Evolutionary conservation across 2,797 vertebrate species (phyloP).

Genomic region (Pyrocephalus nanus): DNA sequence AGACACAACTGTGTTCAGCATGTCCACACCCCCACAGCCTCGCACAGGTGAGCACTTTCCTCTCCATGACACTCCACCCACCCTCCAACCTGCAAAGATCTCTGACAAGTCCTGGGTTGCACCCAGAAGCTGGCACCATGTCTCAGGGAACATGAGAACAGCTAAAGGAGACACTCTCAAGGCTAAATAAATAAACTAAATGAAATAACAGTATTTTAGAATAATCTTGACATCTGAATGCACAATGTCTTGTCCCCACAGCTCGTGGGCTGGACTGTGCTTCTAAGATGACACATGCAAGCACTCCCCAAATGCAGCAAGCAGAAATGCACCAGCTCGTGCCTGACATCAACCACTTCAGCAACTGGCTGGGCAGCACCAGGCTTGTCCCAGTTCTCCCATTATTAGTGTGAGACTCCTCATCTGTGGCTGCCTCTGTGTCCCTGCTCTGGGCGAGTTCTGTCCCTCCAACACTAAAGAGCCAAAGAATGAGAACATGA

Average conservation of each 20-base stretch:
- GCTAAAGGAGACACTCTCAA: neutral
- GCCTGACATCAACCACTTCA: neutral
- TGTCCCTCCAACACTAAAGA: neutral
- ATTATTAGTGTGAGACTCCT: neutral
- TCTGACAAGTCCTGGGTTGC: neutral
- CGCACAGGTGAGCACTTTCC: neutral
- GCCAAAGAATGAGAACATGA: neutral
- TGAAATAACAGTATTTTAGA: neutral
- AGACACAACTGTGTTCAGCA: neutral
- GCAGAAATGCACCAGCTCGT: neutral
- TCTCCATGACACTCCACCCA: neutral
- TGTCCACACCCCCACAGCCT: neutral
- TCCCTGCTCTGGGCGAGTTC: neutral
- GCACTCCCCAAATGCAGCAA: neutral
- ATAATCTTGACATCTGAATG: neutral
- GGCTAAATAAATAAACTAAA: neutral
- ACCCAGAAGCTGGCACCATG: neutral
- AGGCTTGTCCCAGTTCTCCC: neutral
- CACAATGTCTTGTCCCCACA: neutral
- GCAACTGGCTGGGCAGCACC: rapidly evolving
- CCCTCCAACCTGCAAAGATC: neutral
- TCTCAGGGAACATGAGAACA: neutral
- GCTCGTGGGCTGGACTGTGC: neutral
- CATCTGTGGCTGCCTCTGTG: neutral
- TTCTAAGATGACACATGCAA: neutral